These are phyloP conservation scores for Margaritifera margaritifera DNA, from an alignment of 2,888 invertebrate species.

Conservation along the genomic window DNA sequence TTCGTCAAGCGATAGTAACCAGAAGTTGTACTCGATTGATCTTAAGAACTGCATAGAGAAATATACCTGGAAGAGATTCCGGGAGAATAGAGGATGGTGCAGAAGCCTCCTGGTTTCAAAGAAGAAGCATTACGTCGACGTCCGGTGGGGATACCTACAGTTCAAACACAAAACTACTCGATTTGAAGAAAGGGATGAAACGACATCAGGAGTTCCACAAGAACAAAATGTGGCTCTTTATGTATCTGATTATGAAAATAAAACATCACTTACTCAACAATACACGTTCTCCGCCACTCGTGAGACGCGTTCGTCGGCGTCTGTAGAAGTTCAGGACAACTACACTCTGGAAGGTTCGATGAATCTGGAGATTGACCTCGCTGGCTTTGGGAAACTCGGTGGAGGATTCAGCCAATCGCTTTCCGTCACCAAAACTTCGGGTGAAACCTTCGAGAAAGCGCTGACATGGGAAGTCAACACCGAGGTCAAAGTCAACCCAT, in stretches of 20 bases:
- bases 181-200: conserved; percentile 8
- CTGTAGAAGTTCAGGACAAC: conserved; percentile 42
- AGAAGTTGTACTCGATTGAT: conserved; percentile 29
- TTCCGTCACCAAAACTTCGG: conserved; percentile 42
- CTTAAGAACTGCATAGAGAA: conserved; percentile 37
- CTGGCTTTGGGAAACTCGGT: conserved; percentile 35
- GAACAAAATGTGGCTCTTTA: conserved; percentile 37
- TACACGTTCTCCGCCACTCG: conserved; percentile 40
- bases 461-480: conserved; percentile 44
- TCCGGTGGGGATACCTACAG: conserved; percentile 44
- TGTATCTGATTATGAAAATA: conserved; percentile 42
- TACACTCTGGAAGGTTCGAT: conserved; percentile 42
- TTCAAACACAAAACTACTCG: conserved; percentile 41
- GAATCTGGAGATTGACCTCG: conserved; percentile 41
- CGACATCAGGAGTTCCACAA: conserved; percentile 3
- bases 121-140: conserved; percentile 35
- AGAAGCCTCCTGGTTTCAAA: conserved; percentile 24
- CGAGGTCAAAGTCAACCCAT: conserved; percentile 29
- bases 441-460: conserved; percentile 32
- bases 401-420: conserved; percentile 34
- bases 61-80: conserved; percentile 38
- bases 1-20: too few relatives aligned
- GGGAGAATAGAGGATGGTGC: conserved; percentile 17
- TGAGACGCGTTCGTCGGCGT: conserved; percentile 34
- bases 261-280: conserved; percentile 28